Evolutionary conservation across 1,140 invertebrate species (phyloP).

Genomic region (Solen grandis): DNA sequence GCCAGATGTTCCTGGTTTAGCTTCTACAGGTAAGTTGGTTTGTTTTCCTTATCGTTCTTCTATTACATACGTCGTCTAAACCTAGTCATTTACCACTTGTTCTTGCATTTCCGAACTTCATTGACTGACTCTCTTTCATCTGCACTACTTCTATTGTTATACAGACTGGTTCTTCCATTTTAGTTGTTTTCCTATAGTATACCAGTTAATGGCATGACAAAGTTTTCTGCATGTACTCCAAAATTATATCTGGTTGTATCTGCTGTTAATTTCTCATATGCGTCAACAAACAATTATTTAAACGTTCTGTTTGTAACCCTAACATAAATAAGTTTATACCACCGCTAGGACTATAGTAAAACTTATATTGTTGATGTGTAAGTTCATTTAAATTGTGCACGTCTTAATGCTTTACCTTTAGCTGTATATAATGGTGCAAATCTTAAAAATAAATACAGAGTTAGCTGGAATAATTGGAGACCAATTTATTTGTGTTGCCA

Average conservation of each 20-base stretch:
- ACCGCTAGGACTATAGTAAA: background rate
- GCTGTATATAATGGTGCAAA: conserved; percentile 27
- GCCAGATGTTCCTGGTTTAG: background rate
- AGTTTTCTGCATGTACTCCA: background rate
- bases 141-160: background rate
- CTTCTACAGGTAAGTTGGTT: background rate
- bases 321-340: background rate
- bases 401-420: background rate
- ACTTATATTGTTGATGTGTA: conserved; percentile 16
- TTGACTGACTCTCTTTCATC: background rate
- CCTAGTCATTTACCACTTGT: background rate
- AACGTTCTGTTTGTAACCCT: background rate
- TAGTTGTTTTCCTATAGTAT: background rate
- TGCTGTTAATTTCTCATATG: background rate
- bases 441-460: background rate
- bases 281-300: background rate
- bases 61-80: background rate
- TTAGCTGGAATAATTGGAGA: conserved; percentile 9
- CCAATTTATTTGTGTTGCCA: conserved; percentile 13
- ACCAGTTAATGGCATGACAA: background rate
- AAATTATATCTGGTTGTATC: conserved; percentile 8
- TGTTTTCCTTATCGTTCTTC: background rate
- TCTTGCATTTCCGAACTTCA: background rate
- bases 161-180: background rate
- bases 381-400: conserved; percentile 20